Conservation (phyloP, 2,888 invertebrate species). For the Andrena bicolor region DNA sequence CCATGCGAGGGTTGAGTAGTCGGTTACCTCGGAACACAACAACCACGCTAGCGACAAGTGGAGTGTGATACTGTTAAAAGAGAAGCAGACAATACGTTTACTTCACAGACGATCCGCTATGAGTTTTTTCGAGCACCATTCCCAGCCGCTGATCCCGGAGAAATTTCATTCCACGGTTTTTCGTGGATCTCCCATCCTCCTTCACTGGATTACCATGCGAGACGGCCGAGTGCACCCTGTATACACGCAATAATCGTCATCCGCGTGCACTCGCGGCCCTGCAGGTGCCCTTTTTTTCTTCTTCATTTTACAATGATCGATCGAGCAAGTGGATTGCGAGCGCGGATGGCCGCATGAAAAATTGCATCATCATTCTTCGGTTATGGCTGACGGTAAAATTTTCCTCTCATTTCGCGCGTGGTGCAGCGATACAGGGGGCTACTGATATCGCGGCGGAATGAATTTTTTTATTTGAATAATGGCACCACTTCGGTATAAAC, state of each 20-base stretch:
- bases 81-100: not conserved
- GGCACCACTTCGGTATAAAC: constrained; percentile 7
- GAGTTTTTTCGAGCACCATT: constrained; percentile 24
- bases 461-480: constrained; percentile 27
- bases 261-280: constrained; percentile 1
- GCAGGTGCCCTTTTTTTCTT: not conserved
- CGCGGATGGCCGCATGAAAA: constrained; percentile 24
- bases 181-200: constrained; percentile 15
- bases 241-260: constrained; percentile 18
- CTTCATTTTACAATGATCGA: constrained; percentile 42
- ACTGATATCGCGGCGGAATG: not conserved
- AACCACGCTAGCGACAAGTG: not conserved
- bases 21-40: not conserved
- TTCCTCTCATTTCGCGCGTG: constrained; percentile 5
- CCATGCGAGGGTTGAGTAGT: not conserved
- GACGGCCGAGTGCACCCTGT: not conserved
- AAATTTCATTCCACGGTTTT: constrained; percentile 38
- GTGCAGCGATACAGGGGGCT: not conserved
- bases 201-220: not conserved
- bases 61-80: not conserved
- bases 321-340: constrained; percentile 28
- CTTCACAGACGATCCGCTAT: not conserved
- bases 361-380: constrained; percentile 30
- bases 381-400: constrained; percentile 16
- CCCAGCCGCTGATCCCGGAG: not conserved